Percentiles rank a stretch among this genome's conserved stretches.
These are phyloP conservation scores for Microctonus brassicae DNA, from an alignment of 2,888 invertebrate genomes.

Conservation along the genomic window DNA sequence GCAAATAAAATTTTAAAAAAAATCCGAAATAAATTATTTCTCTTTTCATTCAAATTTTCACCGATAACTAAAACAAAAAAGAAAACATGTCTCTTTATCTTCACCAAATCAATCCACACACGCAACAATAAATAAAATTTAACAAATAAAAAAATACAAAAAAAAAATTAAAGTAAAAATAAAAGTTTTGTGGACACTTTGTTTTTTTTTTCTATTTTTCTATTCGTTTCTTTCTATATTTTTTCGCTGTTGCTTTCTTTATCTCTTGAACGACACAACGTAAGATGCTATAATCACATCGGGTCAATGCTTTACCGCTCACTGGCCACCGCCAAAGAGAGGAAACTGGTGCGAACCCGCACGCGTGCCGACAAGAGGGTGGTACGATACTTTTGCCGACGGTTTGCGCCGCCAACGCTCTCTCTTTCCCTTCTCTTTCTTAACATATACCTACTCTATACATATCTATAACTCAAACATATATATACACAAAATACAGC, in stretches of 20 bases:
- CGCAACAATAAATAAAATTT: too few relatives aligned
- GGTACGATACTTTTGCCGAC: conserved; percentile 40
- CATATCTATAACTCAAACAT: neutral
- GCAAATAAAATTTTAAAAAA: too few relatives aligned
- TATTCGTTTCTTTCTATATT: conserved; percentile 22
- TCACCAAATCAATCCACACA: too few relatives aligned
- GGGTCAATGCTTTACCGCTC: conserved; percentile 48
- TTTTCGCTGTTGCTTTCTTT: conserved; percentile 26
- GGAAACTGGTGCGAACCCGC: conserved; percentile 43
- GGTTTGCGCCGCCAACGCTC: conserved; percentile 6
- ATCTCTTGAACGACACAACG: conserved; percentile 3
- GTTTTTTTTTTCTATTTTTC: conserved; percentile 15
- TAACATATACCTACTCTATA: neutral
- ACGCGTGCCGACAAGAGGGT: conserved; percentile 35
- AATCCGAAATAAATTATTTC: too few relatives aligned
- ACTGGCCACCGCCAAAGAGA: conserved; percentile 39
- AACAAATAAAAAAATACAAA: too few relatives aligned
- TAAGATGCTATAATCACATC: conserved; percentile 39
- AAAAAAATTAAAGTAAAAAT: too few relatives aligned
- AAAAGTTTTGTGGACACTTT: too few relatives aligned
- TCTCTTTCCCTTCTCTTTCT: conserved; percentile 10
- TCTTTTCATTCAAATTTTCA: too few relatives aligned
- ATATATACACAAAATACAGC: neutral
- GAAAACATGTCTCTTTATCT: too few relatives aligned
- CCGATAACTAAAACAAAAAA: too few relatives aligned